phyloP scores from a whole-genome alignment of 2,113 vertebrate species.

The Ginglymostoma cirratum region DNA sequence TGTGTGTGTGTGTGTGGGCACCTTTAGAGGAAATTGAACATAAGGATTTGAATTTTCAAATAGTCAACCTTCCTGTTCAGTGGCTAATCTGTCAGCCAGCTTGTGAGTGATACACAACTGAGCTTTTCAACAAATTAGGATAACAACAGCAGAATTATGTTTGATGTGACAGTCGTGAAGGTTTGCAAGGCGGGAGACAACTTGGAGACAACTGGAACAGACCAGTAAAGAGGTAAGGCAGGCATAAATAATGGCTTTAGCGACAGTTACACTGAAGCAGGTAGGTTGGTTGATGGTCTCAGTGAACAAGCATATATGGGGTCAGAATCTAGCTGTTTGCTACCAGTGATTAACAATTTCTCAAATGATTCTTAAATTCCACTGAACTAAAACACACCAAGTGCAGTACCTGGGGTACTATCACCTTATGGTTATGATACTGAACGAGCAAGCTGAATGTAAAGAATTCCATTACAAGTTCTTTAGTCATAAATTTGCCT shows the following conservation, averaged over 20 bases:
- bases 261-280: too few relatives aligned
- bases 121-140: too few relatives aligned
- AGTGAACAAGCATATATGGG: not conserved
- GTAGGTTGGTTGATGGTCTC: not conserved
- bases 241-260: not conserved
- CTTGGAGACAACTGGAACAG: too few relatives aligned
- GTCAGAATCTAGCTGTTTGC: not conserved
- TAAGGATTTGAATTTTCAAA: not conserved
- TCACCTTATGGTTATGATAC: not conserved
- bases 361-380: not conserved
- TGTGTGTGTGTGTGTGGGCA: too few relatives aligned
- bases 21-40: not conserved
- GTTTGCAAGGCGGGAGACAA: too few relatives aligned
- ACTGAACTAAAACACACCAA: not conserved
- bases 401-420: not conserved
- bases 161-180: too few relatives aligned
- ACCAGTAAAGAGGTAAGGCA: not conserved
- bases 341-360: not conserved
- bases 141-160: too few relatives aligned
- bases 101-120: too few relatives aligned
- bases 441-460: not conserved
- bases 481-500: not conserved
- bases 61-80: not conserved
- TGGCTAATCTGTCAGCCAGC: not conserved
- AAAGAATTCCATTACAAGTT: not conserved